Evolutionary conservation across 2,113 vertebrate genomes (phyloP).

Genomic region (Benitochromis conjunctus): DNA sequence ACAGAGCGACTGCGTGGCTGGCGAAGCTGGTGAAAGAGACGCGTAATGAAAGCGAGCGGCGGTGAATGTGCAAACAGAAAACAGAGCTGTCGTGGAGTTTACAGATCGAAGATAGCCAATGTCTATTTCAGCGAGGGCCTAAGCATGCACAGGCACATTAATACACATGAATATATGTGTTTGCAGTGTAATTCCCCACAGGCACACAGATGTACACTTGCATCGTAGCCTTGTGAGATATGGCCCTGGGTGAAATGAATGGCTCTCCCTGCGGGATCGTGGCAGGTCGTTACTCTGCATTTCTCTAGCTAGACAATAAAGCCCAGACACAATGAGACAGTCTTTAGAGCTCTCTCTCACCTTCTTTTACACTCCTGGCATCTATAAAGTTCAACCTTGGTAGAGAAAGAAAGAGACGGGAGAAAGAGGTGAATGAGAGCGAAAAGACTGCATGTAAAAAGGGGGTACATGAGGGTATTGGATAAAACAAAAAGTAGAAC

Average conservation of each 20-base stretch:
- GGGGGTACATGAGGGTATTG: not conserved
- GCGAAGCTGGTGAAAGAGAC: not conserved
- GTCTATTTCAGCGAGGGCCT: not conserved
- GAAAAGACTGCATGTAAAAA: not conserved
- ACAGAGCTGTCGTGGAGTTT: not conserved
- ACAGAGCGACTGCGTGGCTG: not conserved
- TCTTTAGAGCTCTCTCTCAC: slow-evolving; percentile 60
- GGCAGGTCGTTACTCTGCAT: slow-evolving; percentile 72
- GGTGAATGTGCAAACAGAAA: slow-evolving; percentile 7
- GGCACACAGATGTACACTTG: not conserved
- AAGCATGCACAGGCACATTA: slow-evolving; percentile 14
- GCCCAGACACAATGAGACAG: slow-evolving; percentile 63
- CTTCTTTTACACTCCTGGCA: slow-evolving; percentile 58
- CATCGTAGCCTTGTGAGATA: slow-evolving; percentile 53
- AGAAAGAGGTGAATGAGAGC: slow-evolving; percentile 7
- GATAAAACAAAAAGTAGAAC: not conserved
- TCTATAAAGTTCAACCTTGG: slow-evolving; percentile 78
- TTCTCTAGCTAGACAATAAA: slow-evolving; percentile 69
- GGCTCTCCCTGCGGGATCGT: slow-evolving; percentile 40
- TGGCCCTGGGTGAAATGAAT: slow-evolving; percentile 61
- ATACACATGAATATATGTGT: not conserved
- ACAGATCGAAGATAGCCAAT: not conserved
- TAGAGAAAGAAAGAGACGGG: slow-evolving; percentile 27
- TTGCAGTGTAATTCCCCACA: not conserved
- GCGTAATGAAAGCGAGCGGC: not conserved